Percentiles rank a stretch among this genome's conserved stretches.
These are phyloP conservation scores for Xestobium rufovillosum DNA, from an alignment of 2,888 invertebrate genomes.

Conservation along the genomic window DNA sequence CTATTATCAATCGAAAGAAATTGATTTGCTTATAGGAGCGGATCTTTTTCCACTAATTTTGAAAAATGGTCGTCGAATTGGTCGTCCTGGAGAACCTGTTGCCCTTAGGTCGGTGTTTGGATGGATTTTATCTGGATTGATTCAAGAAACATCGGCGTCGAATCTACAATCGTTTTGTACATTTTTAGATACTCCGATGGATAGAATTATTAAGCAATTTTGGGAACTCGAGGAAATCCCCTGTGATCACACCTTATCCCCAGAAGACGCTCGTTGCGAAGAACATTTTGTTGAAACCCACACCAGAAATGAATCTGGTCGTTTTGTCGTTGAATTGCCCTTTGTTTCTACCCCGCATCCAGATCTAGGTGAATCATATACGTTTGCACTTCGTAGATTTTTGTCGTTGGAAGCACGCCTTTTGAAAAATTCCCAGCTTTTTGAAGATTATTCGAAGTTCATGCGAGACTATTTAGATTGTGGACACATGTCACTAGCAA, in stretches of 20 bases:
- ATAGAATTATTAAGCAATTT: not conserved
- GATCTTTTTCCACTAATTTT: too few relatives aligned
- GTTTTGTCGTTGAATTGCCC: conserved; percentile 2
- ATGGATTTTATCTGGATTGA: not conserved
- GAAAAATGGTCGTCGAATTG: not conserved
- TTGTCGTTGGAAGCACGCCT: not conserved
- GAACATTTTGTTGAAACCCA: not conserved
- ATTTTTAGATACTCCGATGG: too few relatives aligned
- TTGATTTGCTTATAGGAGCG: too few relatives aligned
- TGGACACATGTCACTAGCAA: conserved; percentile 11
- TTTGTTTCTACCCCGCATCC: not conserved
- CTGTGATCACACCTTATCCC: not conserved
- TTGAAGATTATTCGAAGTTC: conserved; percentile 9
- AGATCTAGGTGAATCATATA: not conserved
- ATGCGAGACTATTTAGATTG: conserved; percentile 14
- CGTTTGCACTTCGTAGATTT: not conserved
- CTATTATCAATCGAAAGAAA: too few relatives aligned
- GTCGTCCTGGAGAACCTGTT: not conserved
- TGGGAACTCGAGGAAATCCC: conserved; percentile 7
- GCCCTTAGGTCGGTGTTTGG: not conserved
- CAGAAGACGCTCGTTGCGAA: conserved; percentile 4
- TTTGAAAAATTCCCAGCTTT: not conserved
- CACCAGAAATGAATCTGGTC: not conserved
- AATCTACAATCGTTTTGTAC: not conserved
- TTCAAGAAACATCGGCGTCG: too few relatives aligned